Conservation (phyloP, 2,113 vertebrate species). For the Chloropsis cyanopogon region DNA sequence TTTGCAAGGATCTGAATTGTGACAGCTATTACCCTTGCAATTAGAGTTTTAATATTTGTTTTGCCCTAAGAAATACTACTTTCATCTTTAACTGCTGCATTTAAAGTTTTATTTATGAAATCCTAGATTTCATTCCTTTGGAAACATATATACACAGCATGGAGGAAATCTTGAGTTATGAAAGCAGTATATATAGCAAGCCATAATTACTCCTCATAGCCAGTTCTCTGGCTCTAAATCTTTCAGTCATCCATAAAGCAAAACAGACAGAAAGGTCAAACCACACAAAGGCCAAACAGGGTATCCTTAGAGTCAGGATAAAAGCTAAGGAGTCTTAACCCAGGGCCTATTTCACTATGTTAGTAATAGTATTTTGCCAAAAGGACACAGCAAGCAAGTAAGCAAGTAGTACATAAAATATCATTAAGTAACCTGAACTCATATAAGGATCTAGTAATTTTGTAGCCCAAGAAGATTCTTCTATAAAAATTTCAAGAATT, state of each 20-base stretch:
- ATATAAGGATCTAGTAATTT: not conserved
- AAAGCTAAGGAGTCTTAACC: not conserved
- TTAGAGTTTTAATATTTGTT: not conserved
- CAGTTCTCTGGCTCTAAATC: not conserved
- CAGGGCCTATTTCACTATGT: not conserved
- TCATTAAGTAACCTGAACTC: not conserved
- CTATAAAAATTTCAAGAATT: not conserved
- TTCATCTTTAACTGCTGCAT: not conserved
- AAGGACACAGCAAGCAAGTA: not conserved
- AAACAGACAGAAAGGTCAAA: constrained; percentile 3
- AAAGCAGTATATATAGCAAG: not conserved
- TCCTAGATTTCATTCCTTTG: not conserved
- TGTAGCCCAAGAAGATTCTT: not conserved
- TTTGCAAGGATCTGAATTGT: not conserved
- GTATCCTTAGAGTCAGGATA: not conserved
- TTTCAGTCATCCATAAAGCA: not conserved
- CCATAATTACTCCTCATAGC: not conserved
- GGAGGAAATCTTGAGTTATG: not conserved
- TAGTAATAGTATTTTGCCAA: not conserved
- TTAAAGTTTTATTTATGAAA: not conserved
- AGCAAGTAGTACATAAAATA: not conserved
- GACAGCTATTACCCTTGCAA: not conserved
- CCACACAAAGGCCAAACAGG: not conserved
- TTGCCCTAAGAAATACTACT: not conserved
- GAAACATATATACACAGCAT: not conserved